These are phyloP conservation scores for Sclerodermus sp. DNA, from an alignment of 2,888 invertebrate species.

Conservation along the genomic window DNA sequence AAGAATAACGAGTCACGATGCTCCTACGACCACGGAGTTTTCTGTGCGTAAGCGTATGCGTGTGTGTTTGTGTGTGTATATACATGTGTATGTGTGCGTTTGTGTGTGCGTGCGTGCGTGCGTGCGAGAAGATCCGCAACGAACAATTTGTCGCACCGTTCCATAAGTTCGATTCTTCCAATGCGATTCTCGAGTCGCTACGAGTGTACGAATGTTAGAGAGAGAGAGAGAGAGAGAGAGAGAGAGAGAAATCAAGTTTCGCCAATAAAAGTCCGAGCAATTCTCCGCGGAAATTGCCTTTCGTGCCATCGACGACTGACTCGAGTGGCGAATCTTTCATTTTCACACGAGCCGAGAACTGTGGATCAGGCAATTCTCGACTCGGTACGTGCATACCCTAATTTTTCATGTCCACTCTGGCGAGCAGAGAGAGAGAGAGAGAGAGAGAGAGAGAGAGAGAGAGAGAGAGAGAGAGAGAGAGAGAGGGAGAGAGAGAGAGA, in stretches of 20 bases:
- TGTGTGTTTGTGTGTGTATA: too few relatives aligned
- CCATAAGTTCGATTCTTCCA: conserved; percentile 6
- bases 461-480: too few relatives aligned
- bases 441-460: too few relatives aligned
- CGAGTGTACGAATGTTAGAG: neutral
- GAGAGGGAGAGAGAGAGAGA: too few relatives aligned
- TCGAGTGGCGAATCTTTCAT: conserved; percentile 29
- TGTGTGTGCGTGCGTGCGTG: too few relatives aligned
- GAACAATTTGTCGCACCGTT: neutral
- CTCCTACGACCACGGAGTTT: too few relatives aligned
- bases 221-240: neutral
- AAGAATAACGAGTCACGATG: neutral
- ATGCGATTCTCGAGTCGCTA: neutral
- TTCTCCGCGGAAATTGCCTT: conserved; percentile 6
- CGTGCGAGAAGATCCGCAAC: too few relatives aligned
- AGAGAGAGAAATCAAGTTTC: neutral
- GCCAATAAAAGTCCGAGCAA: conserved; percentile 3
- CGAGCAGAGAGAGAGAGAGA: conserved; percentile 25
- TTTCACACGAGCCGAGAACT: conserved; percentile 4
- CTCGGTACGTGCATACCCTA: conserved; percentile 18
- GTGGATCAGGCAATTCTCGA: too few relatives aligned
- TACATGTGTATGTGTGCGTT: too few relatives aligned
- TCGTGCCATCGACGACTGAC: conserved; percentile 25
- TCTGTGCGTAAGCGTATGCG: too few relatives aligned
- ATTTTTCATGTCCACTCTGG: conserved; percentile 41